Base-by-base conservation (phyloP, 2,797 vertebrate genomes). In the Macroramphosus scolopax region DNA sequence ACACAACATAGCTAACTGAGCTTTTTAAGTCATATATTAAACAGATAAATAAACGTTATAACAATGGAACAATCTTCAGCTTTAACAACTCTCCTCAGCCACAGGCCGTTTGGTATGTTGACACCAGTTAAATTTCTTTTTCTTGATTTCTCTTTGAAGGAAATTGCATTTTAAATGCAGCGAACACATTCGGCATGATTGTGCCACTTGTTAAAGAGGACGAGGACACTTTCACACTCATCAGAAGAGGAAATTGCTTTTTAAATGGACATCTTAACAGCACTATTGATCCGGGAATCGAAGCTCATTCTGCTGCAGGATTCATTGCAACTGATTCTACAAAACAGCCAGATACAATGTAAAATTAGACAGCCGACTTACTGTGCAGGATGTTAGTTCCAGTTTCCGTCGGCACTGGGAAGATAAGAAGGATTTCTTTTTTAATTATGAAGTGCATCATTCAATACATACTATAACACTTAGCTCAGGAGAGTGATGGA, bases 391-490 rank as follows among this genome's bases (percentile, higher is more conserved):
- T 36, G 75, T 85, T 80, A 87, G 46, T 88, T 90, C 91, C 91
- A 92, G 84, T 85, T 88, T 80, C 87, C 66, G 55, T 86, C 66
- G 83, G 85, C 85, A 87, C 93, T 95, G 59, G 0, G 40, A 7
- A 39, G 72, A 51, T 50, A 65, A 59, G 65, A 8, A 63, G 38
- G 30, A 57, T 16, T 4, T 8, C 8, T 31, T n/a, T 29, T 39
- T 2, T 47, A 25, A 31, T 6, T 6, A 63, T 55, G 9, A 14
- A 17, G 17, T 44, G 14, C 54, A 58, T 45, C 49, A 46, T 63
- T 58, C 16, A 63, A 48, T 39, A 32, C 36, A 14, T 17, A 8
- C 8, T 38, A 3, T 3, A 9, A 41, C 45, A 8, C 8, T n/a
- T 51, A 28, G 38, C 24, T 11, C 31, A 17, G 37, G 51, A 55